These are phyloP conservation scores for Bostrychus sinensis DNA, from an alignment of 2,113 vertebrate species.

Conservation along the genomic window DNA sequence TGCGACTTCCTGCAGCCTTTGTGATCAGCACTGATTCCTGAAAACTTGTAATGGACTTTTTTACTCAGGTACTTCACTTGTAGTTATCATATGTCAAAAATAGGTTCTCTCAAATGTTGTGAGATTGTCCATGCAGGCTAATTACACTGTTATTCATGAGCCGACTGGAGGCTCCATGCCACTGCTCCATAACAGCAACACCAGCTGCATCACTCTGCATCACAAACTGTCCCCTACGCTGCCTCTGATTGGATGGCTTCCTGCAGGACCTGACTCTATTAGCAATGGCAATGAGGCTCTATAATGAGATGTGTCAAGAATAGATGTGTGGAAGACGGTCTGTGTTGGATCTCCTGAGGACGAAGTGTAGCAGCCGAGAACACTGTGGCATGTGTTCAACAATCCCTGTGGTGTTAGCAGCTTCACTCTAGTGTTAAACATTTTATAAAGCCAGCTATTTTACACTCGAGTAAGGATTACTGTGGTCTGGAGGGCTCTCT, in stretches of 20 bases:
- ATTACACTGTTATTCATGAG: slow-evolving; percentile 61
- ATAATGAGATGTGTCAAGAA: slow-evolving; percentile 43
- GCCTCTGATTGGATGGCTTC: slow-evolving; percentile 49
- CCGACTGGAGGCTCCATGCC: slow-evolving; percentile 30
- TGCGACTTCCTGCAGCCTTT: slow-evolving; percentile 15
- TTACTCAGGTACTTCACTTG: slow-evolving; percentile 20
- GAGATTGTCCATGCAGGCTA: slow-evolving; percentile 41
- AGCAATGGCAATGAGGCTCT: slow-evolving; percentile 47
- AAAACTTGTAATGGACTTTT: slow-evolving; percentile 17
- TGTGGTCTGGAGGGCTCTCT: slow-evolving; percentile 15
- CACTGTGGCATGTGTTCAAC: slow-evolving; percentile 27
- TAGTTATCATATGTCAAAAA: slow-evolving; percentile 30
- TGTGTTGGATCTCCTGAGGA: slow-evolving; percentile 32
- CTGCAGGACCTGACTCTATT: slow-evolving; percentile 57
- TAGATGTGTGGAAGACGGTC: slow-evolving; percentile 26
- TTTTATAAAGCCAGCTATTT: slow-evolving; percentile 26
- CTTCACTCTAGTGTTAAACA: slow-evolving; percentile 34
- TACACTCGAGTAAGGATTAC: slow-evolving; percentile 19
- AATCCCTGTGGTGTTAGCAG: slow-evolving; percentile 29
- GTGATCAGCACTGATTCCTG: slow-evolving; percentile 21
- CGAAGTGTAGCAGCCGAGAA: slow-evolving; percentile 29
- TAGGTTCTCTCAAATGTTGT: slow-evolving; percentile 33
- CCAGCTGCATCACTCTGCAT: slow-evolving; percentile 28
- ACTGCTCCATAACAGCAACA: slow-evolving; percentile 45
- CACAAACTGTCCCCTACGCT: slow-evolving; percentile 28